Percentiles rank a stretch among this genome's conserved stretches.
Evolutionary conservation across 1,140 invertebrate species (phyloP).

Genomic region (Euwallacea similis): DNA sequence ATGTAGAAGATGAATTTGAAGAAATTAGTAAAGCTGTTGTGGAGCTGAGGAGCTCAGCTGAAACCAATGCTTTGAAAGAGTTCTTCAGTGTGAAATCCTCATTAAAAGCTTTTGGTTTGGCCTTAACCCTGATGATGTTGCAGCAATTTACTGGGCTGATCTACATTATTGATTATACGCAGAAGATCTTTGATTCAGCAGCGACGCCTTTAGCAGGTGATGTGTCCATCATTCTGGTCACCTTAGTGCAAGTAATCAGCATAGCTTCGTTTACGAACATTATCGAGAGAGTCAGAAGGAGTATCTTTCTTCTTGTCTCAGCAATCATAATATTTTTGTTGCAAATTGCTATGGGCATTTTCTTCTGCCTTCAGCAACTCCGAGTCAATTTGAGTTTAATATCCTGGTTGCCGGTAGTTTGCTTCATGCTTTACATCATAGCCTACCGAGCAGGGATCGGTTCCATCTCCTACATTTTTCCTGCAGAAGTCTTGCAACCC

Average conservation of each 20-base stretch:
- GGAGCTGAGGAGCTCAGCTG: constrained; percentile 23
- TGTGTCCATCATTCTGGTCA: constrained; percentile 28
- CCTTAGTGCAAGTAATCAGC: constrained; percentile 24
- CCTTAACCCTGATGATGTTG: constrained; percentile 67
- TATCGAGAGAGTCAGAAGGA: constrained; percentile 54
- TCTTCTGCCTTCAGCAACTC: constrained; percentile 32
- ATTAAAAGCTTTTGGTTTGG: constrained; percentile 68
- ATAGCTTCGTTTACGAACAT: constrained; percentile 20
- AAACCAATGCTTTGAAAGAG: constrained; percentile 51
- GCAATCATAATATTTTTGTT: constrained; percentile 12
- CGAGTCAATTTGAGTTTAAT: constrained; percentile 4
- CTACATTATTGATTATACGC: constrained; percentile 77
- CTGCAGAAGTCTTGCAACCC: constrained; percentile 78
- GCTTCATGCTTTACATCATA: constrained; percentile 42
- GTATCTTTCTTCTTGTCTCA: constrained; percentile 33
- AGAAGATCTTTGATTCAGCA: constrained; percentile 68
- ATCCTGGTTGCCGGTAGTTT: constrained; percentile 43
- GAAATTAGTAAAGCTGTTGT: constrained; percentile 56
- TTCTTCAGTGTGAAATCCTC: constrained; percentile 59
- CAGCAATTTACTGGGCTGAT: constrained; percentile 81
- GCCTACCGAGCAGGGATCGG: constrained; percentile 64
- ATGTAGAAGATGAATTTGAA: constrained; percentile 62
- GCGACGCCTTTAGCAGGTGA: constrained; percentile 57
- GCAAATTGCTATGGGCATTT: constrained; percentile 23
- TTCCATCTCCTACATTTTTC: constrained; percentile 79